Base-by-base conservation (phyloP, 1,140 invertebrate species). In the Drosophila grimshawi region DNA sequence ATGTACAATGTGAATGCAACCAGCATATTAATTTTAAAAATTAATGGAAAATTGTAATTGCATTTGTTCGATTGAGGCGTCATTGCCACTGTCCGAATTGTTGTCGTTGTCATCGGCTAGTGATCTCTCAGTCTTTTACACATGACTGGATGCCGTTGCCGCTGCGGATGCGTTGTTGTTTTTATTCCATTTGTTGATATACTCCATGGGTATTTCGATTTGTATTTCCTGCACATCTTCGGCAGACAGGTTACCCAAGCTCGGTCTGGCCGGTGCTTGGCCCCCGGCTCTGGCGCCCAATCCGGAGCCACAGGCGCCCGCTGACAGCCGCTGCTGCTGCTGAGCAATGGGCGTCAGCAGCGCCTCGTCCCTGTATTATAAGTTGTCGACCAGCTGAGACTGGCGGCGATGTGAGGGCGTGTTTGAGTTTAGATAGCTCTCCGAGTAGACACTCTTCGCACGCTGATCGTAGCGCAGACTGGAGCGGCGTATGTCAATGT, bases 391-490 rank as follows among this genome's bases (percentile, higher is more conserved):
- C 56, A 92, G 56, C 51, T 92, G 91, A 5, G 92, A 92, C 48
- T 92, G 86, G 30, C 92, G 77, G 64, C 90, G 78, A 10, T 92
- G 89, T 62, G 85, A 81, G 62, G 92, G 89, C 8, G 91, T 92
- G 27, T 51, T 91, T 32, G 90, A 90, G 60, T 92, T 92, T 52
- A 95, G 92, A 88, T 95, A 96, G 10, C 95, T 96, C 91, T 96
- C 95, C 35, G 95, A 96, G 91, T 96, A 96, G 80, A 96, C 94
- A 86, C 94, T 95, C 90, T 95, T 94, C 43, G 95, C 95, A 67
- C 95, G 93, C 86, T 95, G 95, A 82, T 96, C 95, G 91, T 95
- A 96, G 83, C 95, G 94, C 80, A 96, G 92, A 65, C 95, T 95
- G 30, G 95, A 94, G 59, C 95, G 93, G 33, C 95, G 94, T 60